Evolutionary conservation across 2,113 vertebrate genomes (phyloP), one percentile per base, ranked within the genome.

Genomic region (Eretmochelys imbricata): DNA sequence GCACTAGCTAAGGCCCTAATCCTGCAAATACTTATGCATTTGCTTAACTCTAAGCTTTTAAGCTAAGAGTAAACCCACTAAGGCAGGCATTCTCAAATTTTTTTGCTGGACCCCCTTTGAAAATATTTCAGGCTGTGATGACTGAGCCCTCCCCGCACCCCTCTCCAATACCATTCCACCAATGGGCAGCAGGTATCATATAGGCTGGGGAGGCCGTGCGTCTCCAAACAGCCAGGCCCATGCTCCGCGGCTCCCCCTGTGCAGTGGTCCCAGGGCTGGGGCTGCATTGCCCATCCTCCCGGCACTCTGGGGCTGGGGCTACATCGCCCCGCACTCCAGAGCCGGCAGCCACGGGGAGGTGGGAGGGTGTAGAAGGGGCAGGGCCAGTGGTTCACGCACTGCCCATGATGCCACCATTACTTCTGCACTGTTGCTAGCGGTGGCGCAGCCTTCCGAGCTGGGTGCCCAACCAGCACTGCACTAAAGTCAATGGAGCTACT

Each of bases 11-110:
- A 93, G 90, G 76, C 90, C 27, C 53, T 78, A 78, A 89, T 46
- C 24, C 53, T 87, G 80, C 59, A 93, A 90, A 94, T 90, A 91
- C 20, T 55, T 83, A 88, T 31, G 24, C 90, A 94, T 53, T 87
- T 88, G 78, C 38, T 46, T 62, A 93, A 90, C 35, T 91, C 92
- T 83, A 85, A 88, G 89, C 86, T 89, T 84, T 92, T 49, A 85
- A 25, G 42, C 42, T 42, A 42, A 42, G 42, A 42, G 35, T 29
- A 72, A 8, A 17, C 14, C 35, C 65, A 22, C 17, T 69, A 38
- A 69, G n/a, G 17, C 17, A 69, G 35, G 17, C 17, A 35, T 69
- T 69, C 35, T 69, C 65, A 69, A 69, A n/a, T 8, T 20, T n/a
- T 69, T 69, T 69, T n/a, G 35, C 65, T 69, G 31, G 16, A 20